Evolutionary conservation across 1,140 invertebrate species (phyloP), one percentile per base, ranked within the genome.

Genomic region (Lethocerus indicus): DNA sequence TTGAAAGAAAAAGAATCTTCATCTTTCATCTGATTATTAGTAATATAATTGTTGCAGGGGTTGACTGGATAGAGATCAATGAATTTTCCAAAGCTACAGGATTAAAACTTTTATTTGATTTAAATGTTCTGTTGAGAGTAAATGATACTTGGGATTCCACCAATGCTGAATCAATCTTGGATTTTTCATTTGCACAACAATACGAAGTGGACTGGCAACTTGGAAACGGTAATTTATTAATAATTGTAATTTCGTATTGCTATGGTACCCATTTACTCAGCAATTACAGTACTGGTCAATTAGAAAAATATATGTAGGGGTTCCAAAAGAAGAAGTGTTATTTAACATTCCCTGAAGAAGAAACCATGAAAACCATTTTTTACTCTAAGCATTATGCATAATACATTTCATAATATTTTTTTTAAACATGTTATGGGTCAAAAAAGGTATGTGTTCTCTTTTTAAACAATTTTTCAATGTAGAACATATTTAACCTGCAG

Each of bases 201-300:
- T 53, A 49, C 26, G 29, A 36, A 7, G 42, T 53, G 14, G 51
- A 53, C 44, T 53, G 46, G 46, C 35, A 53, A 26, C 41, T 53
- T 3, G 51, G 51, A 26, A 53, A 53, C 24, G 51, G 51, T 53
- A 49, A 18, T n/a, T n/a, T n/a, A n/a, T n/a, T n/a, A n/a, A n/a
- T n/a, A n/a, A n/a, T n/a, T n/a, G n/a, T n/a, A n/a, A n/a, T n/a
- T n/a, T n/a, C n/a, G n/a, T n/a, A n/a, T n/a, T n/a, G n/a, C n/a
- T n/a, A n/a, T n/a, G n/a, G n/a, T n/a, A n/a, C n/a, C n/a, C n/a
- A n/a, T n/a, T n/a, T n/a, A n/a, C n/a, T n/a, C n/a, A n/a, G n/a
- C n/a, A n/a, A n/a, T n/a, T n/a, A n/a, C n/a, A n/a, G n/a, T n/a
- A n/a, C n/a, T n/a, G n/a, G n/a, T n/a, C n/a, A n/a, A n/a, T n/a